Base-by-base conservation (phyloP, 2,888 invertebrate genomes). In the Blastobasis adustella region DNA sequence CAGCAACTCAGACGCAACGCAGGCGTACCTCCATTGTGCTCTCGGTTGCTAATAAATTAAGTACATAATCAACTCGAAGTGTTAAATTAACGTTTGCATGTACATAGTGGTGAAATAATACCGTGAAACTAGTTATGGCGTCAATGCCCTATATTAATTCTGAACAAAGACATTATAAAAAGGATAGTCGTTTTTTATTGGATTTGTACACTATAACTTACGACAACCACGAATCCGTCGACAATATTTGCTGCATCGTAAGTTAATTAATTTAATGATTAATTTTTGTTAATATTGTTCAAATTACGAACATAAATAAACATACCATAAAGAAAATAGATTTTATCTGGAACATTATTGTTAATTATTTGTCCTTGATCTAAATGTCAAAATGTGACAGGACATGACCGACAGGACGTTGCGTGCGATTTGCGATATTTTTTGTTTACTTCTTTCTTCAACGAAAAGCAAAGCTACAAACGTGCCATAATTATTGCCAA, bases 191-290 rank as follows among this genome's bases (percentile, higher is more conserved):
- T 63, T 96, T 95, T 82, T 91, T 96, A 55, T 89, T 93, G 70
- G 95, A 96, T 88, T 90, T 96, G 58, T 96, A 96, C 72, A 96
- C 95, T 49, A 91, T 96, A 66, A 95, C 95, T 49, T 96, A 95
- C 74, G 94, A 94, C 76, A 93, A 94, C 69, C 92, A 94, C 67
- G 95, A 95, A 79, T 93, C 92, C 47, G 89, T 94, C 61, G 93
- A 94, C 72, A 92, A 92, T 67, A 86, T 93, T 64, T 92, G 92
- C 69, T 90, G 92, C 74, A 82, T 89, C 62, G 92, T 92, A 88
- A 91, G 91, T 91, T 53, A 65, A 45, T 54, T 57, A 50, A 52
- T 53, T 62, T 43, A 8, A 50, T 54, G 58, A 6, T 42, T 43
- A 9, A 36, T 42, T 48, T 65, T 66, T 68, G 9, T 42, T 6